phyloP scores from a whole-genome alignment of 2,797 vertebrate species.

The Fistularia commersonii region DNA sequence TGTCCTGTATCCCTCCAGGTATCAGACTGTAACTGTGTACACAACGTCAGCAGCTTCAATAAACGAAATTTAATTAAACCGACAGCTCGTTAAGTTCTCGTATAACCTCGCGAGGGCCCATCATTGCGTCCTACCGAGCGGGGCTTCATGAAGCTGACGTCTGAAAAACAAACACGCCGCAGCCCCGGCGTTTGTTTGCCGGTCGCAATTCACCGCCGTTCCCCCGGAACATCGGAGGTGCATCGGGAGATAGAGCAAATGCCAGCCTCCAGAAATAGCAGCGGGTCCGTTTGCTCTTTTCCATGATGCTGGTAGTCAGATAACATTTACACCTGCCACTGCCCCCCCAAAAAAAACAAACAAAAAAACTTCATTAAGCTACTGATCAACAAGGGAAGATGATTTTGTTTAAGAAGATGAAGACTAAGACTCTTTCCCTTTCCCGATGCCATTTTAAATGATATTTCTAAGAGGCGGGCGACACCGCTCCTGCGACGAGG shows the following conservation, averaged over 20 bases:
- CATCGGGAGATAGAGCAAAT: slow-evolving; percentile 54
- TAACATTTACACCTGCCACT: slow-evolving; percentile 62
- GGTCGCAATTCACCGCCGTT: slow-evolving; percentile 21
- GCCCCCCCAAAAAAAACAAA: slow-evolving; percentile 1
- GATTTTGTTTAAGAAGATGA: too few relatives aligned
- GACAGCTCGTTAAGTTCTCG: slow-evolving; percentile 39
- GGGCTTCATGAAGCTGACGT: slow-evolving; percentile 49
- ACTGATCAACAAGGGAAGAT: neutral
- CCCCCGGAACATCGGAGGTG: slow-evolving; percentile 35
- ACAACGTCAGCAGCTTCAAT: slow-evolving; percentile 35
- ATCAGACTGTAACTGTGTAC: slow-evolving; percentile 35
- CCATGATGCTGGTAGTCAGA: slow-evolving; percentile 61
- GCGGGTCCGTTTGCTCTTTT: slow-evolving; percentile 56
- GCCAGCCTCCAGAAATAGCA: slow-evolving; percentile 66
- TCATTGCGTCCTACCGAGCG: slow-evolving; percentile 17
- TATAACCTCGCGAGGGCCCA: slow-evolving; percentile 30
- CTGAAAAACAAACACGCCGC: slow-evolving; percentile 44
- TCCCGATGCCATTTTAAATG: too few relatives aligned
- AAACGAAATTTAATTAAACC: slow-evolving; percentile 42
- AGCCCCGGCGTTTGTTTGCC: slow-evolving; percentile 44
- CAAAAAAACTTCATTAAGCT: neutral
- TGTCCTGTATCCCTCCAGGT: neutral
- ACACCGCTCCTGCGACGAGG: too few relatives aligned
- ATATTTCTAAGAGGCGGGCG: too few relatives aligned
- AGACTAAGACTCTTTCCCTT: too few relatives aligned